Conservation (phyloP, 2,797 vertebrate species). For the Rhinichthys osculus region DNA sequence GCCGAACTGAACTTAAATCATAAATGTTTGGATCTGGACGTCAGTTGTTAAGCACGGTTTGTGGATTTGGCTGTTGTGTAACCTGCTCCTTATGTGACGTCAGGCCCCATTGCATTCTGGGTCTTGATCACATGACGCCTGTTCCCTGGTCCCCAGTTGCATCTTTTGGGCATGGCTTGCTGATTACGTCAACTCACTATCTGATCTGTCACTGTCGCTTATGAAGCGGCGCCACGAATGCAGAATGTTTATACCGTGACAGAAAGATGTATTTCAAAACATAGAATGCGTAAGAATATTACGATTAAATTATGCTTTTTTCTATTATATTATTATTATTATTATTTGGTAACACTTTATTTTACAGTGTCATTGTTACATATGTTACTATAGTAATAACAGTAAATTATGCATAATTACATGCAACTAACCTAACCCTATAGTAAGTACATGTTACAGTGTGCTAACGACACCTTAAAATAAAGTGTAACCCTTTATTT, state of each 20-base stretch:
- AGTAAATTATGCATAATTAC: neutral
- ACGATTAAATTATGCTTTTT: slow-evolving; percentile 5
- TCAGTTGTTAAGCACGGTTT: slow-evolving; percentile 75
- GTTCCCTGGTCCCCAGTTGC: slow-evolving; percentile 72
- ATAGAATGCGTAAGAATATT: slow-evolving; percentile 50
- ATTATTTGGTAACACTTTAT: slow-evolving; percentile 23
- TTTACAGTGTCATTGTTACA: neutral
- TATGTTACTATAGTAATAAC: neutral
- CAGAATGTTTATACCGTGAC: slow-evolving; percentile 77
- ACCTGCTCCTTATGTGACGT: slow-evolving; percentile 41
- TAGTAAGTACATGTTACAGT: neutral
- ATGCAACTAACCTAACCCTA: neutral
- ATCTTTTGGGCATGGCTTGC: slow-evolving; percentile 83
- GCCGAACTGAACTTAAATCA: slow-evolving; percentile 1
- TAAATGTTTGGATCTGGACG: slow-evolving; percentile 31
- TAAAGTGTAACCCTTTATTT: neutral
- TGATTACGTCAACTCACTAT: slow-evolving; percentile 75
- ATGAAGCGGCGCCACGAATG: slow-evolving; percentile 80
- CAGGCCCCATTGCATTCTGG: slow-evolving; percentile 61
- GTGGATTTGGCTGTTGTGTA: slow-evolving; percentile 76
- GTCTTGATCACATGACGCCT: slow-evolving; percentile 43
- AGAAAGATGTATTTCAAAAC: slow-evolving; percentile 76
- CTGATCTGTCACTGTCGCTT: slow-evolving; percentile 76
- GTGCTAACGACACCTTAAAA: neutral
- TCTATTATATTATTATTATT: neutral